Evolutionary conservation across 64 coral and sea anemone species (phyloP), one percentile per base, ranked within the genome.

Genomic region (Stichodactyla mertensii): DNA sequence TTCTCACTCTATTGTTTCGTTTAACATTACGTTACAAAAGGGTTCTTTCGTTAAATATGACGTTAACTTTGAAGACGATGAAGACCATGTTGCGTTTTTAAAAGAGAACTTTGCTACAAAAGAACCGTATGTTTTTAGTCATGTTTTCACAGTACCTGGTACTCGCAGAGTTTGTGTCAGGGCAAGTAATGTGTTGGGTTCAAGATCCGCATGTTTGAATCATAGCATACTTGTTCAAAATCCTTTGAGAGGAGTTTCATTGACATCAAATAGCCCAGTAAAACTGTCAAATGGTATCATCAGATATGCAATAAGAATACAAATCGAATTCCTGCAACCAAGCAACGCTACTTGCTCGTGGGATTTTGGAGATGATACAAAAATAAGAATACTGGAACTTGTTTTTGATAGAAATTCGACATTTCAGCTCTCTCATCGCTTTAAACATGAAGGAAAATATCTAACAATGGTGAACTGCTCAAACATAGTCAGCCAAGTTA

Each of bases 311-410:
- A 51, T 86, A 19, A 52, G 10, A n/a, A 53, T 69, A 27, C 58
- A 51, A 22, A 0, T 2, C 13, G 16, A 70, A 7, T 28, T 26
- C 16, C 5, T 54, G 52, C 15, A 11, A 69, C 85, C 85, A 18
- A 86, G 19, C 11, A 70, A 86, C 55, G 57, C 20, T 26, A 86
- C 45, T 27, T 86, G 85, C 61, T 56, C 28, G 51, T 86, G 85
- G 85, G 14, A 86, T 45, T 86, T 86, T 86, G 85, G 85, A 51
- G 85, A 86, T 70, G 45, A 61, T 27, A 51, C 59, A 31, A 31
- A 31, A 71, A 26, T 20, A 62, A 16, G 28, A 62, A 70, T 9
- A 16, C 64, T 28, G 69, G 27, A 45, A 16, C 64, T 86, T 62
- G 11, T 70, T 55, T 62, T 57, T 18, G 22, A 67, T 77, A 77